Evolutionary conservation across 2,888 invertebrate species (phyloP).

Genomic region (Biston stratarius): DNA sequence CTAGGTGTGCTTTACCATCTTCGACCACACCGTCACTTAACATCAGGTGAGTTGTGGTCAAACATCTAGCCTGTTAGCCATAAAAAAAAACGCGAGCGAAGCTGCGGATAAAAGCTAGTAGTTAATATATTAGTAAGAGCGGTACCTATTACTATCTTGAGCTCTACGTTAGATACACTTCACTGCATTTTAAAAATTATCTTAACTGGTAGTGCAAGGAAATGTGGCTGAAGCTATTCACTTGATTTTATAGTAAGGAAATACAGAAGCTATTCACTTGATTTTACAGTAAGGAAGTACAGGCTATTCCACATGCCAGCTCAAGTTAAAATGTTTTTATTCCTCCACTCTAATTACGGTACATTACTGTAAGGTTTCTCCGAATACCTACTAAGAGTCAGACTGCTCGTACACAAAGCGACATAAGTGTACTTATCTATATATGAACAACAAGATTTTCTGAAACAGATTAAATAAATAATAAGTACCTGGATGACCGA

Average conservation of each 20-base stretch:
- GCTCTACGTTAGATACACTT: background rate
- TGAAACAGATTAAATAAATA: no score
- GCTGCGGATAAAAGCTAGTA: no score
- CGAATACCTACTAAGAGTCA: conserved; percentile 19
- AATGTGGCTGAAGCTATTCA: conserved; percentile 8
- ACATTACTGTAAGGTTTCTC: conserved; percentile 26
- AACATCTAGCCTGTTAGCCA: no score
- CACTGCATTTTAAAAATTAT: background rate
- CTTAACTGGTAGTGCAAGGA: background rate
- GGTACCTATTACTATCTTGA: no score
- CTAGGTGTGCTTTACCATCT: no score
- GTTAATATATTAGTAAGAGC: no score
- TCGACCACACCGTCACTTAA: no score
- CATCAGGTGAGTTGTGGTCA: no score
- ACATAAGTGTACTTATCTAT: background rate
- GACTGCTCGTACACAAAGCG: background rate
- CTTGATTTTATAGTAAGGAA: conserved; percentile 7
- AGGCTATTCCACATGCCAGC: conserved; percentile 20
- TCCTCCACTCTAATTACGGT: conserved; percentile 32
- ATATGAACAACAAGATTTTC: no score
- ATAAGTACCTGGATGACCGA: no score
- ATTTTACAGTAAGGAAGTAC: conserved; percentile 8
- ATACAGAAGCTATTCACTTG: conserved; percentile 12
- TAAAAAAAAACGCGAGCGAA: no score
- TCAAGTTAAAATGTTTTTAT: conserved; percentile 36